Conservation (phyloP, 1,140 invertebrate species). For the Wasmannia auropunctata region DNA sequence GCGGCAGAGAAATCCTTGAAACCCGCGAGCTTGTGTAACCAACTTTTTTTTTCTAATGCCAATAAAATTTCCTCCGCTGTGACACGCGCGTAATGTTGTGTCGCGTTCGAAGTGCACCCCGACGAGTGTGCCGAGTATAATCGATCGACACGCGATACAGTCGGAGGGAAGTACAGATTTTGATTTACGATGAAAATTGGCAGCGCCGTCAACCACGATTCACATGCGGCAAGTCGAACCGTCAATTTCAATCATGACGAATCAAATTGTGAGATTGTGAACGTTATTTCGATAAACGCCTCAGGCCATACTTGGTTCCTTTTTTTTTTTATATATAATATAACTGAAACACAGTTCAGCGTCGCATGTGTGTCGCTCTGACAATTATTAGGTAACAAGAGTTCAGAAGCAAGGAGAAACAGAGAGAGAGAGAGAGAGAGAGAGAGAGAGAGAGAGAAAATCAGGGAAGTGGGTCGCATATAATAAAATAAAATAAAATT, state of each 20-base stretch:
- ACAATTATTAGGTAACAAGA: neutral
- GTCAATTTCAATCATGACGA: slow-evolving; percentile 66
- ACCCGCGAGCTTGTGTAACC: neutral
- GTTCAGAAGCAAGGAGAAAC: neutral
- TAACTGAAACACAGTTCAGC: neutral
- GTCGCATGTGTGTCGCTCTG: neutral
- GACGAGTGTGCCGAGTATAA: neutral
- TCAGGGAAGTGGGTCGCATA: neutral
- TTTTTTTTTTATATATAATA: slow-evolving; percentile 27
- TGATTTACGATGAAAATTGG: slow-evolving; percentile 63
- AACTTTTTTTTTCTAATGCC: neutral
- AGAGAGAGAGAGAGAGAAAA: neutral
- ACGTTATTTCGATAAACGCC: slow-evolving; percentile 38
- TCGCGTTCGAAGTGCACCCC: neutral
- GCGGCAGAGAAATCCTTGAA: neutral
- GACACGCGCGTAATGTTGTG: neutral
- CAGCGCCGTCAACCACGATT: slow-evolving; percentile 6
- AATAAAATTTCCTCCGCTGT: neutral
- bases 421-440: neutral
- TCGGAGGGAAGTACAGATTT: slow-evolving; percentile 25
- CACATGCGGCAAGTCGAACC: slow-evolving; percentile 60
- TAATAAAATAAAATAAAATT: slow-evolving; percentile 16
- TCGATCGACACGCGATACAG: neutral
- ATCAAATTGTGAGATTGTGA: slow-evolving; percentile 30
- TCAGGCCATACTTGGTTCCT: slow-evolving; percentile 9